A percentile compares a stretch with the other conserved stretches of the same genome.
Conservation (phyloP, 92 coral and sea anemone genomes). For the Epizoanthus illoricatus region DNA sequence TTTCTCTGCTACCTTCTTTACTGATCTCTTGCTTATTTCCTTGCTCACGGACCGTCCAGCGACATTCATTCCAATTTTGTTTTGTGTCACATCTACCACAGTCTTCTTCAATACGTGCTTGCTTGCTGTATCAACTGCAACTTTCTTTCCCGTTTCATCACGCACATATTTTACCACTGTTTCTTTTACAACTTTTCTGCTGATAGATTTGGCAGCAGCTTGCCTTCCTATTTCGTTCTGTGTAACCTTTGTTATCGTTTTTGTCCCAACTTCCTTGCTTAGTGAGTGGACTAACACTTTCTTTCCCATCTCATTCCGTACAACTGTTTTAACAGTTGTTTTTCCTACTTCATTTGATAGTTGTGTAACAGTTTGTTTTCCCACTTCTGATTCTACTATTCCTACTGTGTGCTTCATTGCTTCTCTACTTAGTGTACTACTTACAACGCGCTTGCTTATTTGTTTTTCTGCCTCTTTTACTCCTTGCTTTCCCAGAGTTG, state of each 20-base stretch:
- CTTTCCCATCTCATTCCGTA: constrained; percentile 1
- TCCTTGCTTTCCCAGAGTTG: not conserved
- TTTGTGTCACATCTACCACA: not conserved
- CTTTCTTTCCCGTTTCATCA: constrained; percentile 11
- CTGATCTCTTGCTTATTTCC: not conserved
- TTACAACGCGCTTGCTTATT: not conserved
- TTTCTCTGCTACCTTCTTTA: not conserved
- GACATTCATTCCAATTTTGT: not conserved
- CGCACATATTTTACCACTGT: not conserved
- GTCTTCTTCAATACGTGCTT: not conserved
- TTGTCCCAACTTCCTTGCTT: constrained; percentile 8
- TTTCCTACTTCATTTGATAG: constrained; percentile 1
- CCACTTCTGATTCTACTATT: not conserved
- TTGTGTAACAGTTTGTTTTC: not conserved
- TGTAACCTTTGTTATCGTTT: not conserved
- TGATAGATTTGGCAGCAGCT: not conserved
- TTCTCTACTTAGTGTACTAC: not conserved
- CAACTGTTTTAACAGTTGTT: not conserved
- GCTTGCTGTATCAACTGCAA: constrained; percentile 10
- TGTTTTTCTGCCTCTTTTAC: not conserved
- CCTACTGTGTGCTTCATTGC: not conserved
- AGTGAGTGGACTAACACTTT: not conserved
- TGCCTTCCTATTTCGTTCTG: not conserved
- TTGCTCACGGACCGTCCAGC: not conserved
- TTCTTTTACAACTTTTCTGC: not conserved